Evolutionary conservation across 1,140 invertebrate species (phyloP).

Genomic region (Scaptomyza hsui): DNA sequence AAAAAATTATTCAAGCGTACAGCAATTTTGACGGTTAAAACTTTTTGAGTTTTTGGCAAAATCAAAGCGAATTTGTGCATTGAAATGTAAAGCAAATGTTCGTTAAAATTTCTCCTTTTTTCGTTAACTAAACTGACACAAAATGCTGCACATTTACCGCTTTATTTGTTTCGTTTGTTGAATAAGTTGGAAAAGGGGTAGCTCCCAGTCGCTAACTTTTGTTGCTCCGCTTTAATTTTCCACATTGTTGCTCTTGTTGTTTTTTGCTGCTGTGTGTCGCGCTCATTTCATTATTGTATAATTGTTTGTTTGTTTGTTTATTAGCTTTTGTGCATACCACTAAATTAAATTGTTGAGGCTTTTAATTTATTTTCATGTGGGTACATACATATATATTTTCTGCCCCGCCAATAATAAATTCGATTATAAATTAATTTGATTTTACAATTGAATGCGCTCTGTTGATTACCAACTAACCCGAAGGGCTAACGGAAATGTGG

Average conservation of each 20-base stretch:
- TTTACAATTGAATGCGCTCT: constrained; percentile 36
- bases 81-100: constrained; percentile 8
- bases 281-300: constrained; percentile 38
- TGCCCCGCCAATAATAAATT: constrained; percentile 37
- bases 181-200: too few relatives aligned
- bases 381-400: neutral
- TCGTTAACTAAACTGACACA: constrained; percentile 22
- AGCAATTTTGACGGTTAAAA: constrained; percentile 36
- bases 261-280: constrained; percentile 15
- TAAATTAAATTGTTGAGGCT: constrained; percentile 59
- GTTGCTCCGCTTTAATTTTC: constrained; percentile 2
- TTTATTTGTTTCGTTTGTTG: too few relatives aligned
- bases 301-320: constrained; percentile 41
- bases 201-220: neutral
- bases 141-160: constrained; percentile 39
- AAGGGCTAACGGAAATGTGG: neutral
- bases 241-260: constrained; percentile 8
- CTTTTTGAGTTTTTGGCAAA: constrained; percentile 4
- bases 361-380: constrained; percentile 14
- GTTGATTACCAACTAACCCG: constrained; percentile 3
- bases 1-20: constrained; percentile 55
- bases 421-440: constrained; percentile 55
- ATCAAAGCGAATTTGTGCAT: constrained; percentile 19
- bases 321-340: constrained; percentile 35
- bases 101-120: constrained; percentile 15